Evolutionary conservation across 2,797 vertebrate species (phyloP).

Genomic region (Podarcis siculus): DNA sequence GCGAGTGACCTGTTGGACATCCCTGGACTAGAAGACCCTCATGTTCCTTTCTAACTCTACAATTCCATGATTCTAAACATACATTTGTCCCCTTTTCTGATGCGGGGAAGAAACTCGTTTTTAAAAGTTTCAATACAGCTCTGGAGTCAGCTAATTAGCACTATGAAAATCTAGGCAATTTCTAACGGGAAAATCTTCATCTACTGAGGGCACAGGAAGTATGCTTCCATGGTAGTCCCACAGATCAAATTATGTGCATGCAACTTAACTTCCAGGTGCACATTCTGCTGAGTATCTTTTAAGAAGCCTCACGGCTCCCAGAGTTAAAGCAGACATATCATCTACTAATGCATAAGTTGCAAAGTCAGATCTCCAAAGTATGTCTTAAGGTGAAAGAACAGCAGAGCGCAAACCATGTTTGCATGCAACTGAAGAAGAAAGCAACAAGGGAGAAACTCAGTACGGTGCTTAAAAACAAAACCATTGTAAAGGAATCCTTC

Average conservation of each 20-base stretch:
- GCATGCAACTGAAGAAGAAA: background rate
- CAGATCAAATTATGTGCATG: background rate
- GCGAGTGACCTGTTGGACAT: too few relatives aligned
- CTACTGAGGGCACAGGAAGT: background rate
- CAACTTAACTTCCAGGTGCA: background rate
- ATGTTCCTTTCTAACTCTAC: too few relatives aligned
- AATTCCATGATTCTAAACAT: too few relatives aligned
- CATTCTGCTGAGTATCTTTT: background rate
- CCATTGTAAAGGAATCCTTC: background rate
- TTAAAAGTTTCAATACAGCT: background rate
- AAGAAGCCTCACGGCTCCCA: background rate
- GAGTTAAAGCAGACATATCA: background rate
- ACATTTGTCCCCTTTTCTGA: background rate
- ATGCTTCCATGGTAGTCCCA: background rate
- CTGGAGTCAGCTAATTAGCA: background rate
- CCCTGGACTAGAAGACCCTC: too few relatives aligned
- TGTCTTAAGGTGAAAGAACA: background rate
- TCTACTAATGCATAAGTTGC: too few relatives aligned
- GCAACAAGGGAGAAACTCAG: background rate
- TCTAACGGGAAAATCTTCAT: background rate
- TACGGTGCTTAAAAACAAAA: background rate
- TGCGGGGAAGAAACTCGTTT: background rate
- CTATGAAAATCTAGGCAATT: background rate
- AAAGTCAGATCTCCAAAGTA: background rate
- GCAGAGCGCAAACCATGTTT: background rate